Evolutionary conservation across 2,888 invertebrate species (phyloP).

Genomic region (Leucophora obtusa): DNA sequence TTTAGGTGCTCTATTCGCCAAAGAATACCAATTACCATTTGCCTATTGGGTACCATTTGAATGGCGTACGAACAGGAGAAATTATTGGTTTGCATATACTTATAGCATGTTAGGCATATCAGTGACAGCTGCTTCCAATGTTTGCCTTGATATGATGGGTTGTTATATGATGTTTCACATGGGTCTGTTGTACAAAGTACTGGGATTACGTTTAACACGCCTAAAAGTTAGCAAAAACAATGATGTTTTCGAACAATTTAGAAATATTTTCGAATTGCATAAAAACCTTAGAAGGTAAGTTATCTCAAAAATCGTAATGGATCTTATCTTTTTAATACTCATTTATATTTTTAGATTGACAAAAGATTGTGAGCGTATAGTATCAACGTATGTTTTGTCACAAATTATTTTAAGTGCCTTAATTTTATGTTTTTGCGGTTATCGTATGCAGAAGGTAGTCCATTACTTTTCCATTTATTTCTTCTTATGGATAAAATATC

Average conservation of each 20-base stretch:
- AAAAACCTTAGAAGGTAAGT: conserved; percentile 44
- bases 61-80: conserved; percentile 60
- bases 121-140: conserved; percentile 68
- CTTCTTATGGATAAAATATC: too few species aligned
- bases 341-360: conserved; percentile 40
- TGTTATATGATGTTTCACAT: conserved; percentile 73
- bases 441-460: conserved; percentile 66
- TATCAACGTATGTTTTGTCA: conserved; percentile 69
- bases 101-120: conserved; percentile 70
- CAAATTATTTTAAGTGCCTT: conserved; percentile 72
- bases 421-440: conserved; percentile 71
- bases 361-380: conserved; percentile 65
- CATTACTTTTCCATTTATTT: background rate
- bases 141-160: conserved; percentile 70
- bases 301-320: background rate
- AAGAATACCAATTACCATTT: conserved; percentile 69
- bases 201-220: conserved; percentile 67
- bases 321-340: background rate
- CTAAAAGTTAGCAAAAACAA: conserved; percentile 50
- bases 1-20: conserved; percentile 40
- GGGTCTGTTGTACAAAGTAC: conserved; percentile 68
- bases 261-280: conserved; percentile 37
- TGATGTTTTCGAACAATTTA: background rate
- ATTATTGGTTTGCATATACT: conserved; percentile 68
- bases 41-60: conserved; percentile 74